These are phyloP conservation scores for Cryptotis parvus DNA, from an alignment of 2,113 vertebrate genomes.

Conservation along the genomic window DNA sequence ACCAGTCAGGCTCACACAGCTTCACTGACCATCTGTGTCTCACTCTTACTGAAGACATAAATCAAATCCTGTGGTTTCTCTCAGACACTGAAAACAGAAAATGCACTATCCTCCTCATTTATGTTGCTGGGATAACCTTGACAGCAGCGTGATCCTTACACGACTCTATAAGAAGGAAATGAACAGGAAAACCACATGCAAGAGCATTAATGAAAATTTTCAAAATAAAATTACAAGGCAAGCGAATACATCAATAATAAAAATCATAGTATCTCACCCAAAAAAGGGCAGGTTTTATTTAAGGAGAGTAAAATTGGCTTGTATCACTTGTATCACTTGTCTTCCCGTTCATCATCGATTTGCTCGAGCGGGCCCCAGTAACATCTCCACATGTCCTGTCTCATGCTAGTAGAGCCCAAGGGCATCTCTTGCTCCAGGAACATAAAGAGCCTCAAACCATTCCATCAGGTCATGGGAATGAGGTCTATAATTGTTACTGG, in stretches of 20 bases:
- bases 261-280: not conserved
- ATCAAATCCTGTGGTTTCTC: not conserved
- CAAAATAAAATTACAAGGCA: not conserved
- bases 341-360: too few species aligned
- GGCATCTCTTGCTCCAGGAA: too few species aligned
- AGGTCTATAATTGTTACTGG: too few species aligned
- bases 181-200: not conserved
- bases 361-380: too few species aligned
- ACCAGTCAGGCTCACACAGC: not conserved
- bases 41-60: not conserved
- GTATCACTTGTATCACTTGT: too few species aligned
- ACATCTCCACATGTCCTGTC: too few species aligned
- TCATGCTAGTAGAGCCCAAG: too few species aligned
- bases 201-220: not conserved
- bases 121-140: not conserved
- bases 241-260: constrained; percentile 4
- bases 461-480: too few species aligned
- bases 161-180: not conserved
- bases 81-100: not conserved
- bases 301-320: not conserved
- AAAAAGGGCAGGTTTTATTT: constrained; percentile 15
- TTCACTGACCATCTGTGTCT: not conserved
- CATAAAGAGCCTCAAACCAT: too few species aligned
- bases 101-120: not conserved
- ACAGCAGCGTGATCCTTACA: not conserved